Conservation (phyloP, 2,113 vertebrate genomes). For the Thamnaconus septentrionalis region DNA sequence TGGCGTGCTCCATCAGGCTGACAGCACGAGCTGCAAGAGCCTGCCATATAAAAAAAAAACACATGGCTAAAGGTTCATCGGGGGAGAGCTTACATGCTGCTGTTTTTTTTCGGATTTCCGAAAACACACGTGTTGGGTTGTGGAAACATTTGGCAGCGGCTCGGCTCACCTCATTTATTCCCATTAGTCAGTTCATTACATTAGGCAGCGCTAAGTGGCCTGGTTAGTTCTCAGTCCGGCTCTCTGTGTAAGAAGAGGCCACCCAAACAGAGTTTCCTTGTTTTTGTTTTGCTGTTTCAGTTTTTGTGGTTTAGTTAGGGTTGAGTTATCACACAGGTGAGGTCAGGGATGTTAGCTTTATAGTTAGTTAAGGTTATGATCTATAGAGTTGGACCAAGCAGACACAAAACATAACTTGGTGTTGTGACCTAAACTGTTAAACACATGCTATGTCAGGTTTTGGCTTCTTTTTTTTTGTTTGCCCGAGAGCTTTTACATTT, state of each 20-base stretch:
- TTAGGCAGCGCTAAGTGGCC: neutral
- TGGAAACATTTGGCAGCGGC: neutral
- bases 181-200: neutral
- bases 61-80: neutral
- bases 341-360: no score
- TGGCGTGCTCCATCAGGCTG: neutral
- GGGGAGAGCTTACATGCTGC: neutral
- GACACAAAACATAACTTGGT: no score
- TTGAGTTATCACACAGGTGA: no score
- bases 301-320: no score
- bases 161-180: neutral
- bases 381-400: no score
- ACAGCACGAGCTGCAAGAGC: slow-evolving; percentile 1
- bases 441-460: no score
- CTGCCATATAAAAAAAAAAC: neutral
- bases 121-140: slow-evolving; percentile 1
- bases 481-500: no score
- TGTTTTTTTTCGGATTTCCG: neutral
- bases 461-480: no score
- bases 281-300: no score
- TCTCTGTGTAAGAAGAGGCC: neutral
- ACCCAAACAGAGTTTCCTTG: no score
- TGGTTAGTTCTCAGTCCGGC: neutral
- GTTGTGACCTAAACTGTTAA: no score
- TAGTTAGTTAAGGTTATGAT: no score